These are phyloP conservation scores for Calameuta pallipes DNA, from an alignment of 2,888 invertebrate species.

Conservation along the genomic window DNA sequence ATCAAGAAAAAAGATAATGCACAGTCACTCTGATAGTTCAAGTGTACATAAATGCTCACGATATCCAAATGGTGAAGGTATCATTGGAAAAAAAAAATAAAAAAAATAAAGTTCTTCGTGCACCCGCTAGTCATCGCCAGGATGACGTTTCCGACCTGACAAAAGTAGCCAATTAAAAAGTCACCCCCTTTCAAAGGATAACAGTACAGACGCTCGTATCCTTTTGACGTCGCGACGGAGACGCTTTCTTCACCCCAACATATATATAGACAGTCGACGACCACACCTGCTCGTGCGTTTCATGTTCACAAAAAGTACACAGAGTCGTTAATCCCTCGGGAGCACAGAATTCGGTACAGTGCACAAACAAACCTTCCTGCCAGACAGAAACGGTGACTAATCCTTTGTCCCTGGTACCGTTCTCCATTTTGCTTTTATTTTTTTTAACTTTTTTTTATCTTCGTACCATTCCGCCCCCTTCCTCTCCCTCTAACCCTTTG, in stretches of 20 bases:
- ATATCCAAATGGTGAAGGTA: conserved; percentile 4
- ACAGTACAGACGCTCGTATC: not conserved
- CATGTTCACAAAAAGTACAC: not conserved
- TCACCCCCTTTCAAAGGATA: not conserved
- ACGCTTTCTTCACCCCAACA: not conserved
- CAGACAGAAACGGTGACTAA: conserved; percentile 23
- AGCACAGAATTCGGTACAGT: conserved; percentile 19
- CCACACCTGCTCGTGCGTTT: not conserved
- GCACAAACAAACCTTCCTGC: conserved; percentile 22
- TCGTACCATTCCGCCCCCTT: not conserved
- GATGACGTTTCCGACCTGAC: not conserved
- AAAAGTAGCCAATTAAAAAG: not conserved
- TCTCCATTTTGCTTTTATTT: not conserved
- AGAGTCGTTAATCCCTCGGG: conserved; percentile 19
- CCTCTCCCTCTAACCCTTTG: not conserved
- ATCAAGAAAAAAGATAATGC: not conserved
- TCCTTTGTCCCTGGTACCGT: conserved; percentile 17
- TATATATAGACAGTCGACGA: not conserved
- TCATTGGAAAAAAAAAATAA: conserved; percentile 5
- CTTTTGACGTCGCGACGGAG: not conserved
- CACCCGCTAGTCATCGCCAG: not conserved
- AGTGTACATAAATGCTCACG: not conserved
- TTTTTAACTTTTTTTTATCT: not conserved
- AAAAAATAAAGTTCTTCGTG: not conserved
- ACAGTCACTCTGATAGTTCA: not conserved